A percentile compares a stretch with the other conserved stretches of the same genome.
These are phyloP conservation scores for Nyctereutes procyonoides DNA, from an alignment of 2,113 vertebrate species.

Conservation along the genomic window DNA sequence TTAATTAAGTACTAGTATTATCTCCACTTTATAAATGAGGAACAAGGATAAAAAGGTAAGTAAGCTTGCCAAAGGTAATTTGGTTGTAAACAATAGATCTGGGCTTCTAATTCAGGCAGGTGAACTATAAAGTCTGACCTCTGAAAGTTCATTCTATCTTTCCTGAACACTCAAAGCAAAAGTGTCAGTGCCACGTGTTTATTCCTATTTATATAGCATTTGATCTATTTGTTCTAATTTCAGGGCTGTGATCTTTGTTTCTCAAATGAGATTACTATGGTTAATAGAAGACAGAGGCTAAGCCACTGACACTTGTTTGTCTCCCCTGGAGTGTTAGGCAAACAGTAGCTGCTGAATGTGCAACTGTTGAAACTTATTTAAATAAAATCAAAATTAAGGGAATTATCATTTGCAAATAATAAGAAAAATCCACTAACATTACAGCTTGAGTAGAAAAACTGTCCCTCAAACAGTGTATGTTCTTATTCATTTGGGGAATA, in stretches of 20 bases:
- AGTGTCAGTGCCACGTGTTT: background rate
- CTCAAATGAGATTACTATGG: background rate
- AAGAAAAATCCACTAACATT: background rate
- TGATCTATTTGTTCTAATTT: background rate
- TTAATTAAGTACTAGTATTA: background rate
- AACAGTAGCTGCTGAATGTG: background rate
- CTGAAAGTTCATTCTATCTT: background rate
- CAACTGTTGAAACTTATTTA: background rate
- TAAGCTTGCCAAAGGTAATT: background rate
- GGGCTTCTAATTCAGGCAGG: background rate
- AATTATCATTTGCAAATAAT: background rate
- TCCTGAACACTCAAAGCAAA: background rate
- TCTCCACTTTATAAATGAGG: background rate
- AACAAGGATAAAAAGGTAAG: background rate
- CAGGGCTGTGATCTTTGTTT: background rate
- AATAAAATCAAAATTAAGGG: conserved; percentile 9
- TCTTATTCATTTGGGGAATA: too few species aligned
- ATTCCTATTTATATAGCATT: background rate
- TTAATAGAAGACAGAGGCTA: background rate
- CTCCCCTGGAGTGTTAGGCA: background rate
- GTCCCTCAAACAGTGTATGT: too few species aligned
- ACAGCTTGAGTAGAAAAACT: background rate
- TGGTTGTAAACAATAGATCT: background rate
- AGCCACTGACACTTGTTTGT: background rate
- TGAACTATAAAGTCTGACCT: background rate